Evolutionary conservation across 1,140 invertebrate species (phyloP), one percentile per base, ranked within the genome.

Genomic region (Zaprionus ornatus): DNA sequence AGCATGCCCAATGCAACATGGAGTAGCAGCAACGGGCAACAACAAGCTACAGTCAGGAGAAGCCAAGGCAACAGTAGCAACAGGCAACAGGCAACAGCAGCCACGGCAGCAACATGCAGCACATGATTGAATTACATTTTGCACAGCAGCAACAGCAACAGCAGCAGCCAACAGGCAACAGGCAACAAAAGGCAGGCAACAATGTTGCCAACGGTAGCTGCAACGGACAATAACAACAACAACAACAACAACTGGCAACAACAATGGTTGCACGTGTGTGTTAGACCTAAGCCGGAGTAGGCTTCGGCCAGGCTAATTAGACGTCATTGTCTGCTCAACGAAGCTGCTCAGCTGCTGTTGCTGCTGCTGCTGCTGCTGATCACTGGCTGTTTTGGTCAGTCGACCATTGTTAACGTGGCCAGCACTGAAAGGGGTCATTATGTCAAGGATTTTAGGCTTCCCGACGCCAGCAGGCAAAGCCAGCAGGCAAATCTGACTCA

Each of bases 61-160:
- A n/a, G n/a, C n/a, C n/a, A n/a, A n/a, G 6, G 40, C 40, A 42
- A 7, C 40, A 37, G 29, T 32, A 35, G 52, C 61, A 61, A 17
- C 62, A 68, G 40, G 27, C 27, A 29, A 29, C 40, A 42, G 32
- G 40, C 61, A 48, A 37, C 61, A 17, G 27, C 21, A 35, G 59
- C 37, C 27, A 45, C 63, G 29, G 21, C 45, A 42, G 29, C 54
- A 45, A 25, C 68, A 50, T 50, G 45, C 77, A 66, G 61, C 68
- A 77, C 80, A 90, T 90, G 85, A 90, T 90, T 90, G 85, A 90
- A 90, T 90, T 90, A 90, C 85, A 90, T 90, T 90, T 90, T 90
- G 75, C 81, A 80, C 68, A 69, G 63, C 75, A 73, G 66, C 74
- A 73, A n/a, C 62, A 61, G 25, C 35, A 37, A 10, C 35, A 13